Evolutionary conservation across 2,888 invertebrate species (phyloP).

Genomic region (Silvanus unidentatus): DNA sequence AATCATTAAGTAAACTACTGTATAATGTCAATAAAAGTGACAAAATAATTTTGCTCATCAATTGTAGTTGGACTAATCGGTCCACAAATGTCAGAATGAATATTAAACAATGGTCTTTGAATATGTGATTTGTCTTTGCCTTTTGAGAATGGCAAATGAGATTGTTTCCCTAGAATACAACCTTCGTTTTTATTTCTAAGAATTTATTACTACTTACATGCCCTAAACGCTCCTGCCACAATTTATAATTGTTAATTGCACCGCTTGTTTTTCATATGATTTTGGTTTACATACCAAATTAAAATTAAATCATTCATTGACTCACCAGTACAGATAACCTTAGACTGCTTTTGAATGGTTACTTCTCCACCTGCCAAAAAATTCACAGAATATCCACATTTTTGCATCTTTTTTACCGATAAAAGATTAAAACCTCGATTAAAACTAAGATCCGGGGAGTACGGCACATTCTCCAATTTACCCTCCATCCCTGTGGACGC

Average conservation of each 20-base stretch:
- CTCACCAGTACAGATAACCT: slow-evolving; percentile 23
- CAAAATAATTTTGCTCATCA: slow-evolving; percentile 14
- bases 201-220: slow-evolving; percentile 4
- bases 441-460: slow-evolving; percentile 30
- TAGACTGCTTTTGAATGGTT: slow-evolving; percentile 6
- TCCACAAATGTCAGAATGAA: slow-evolving; percentile 35
- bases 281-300: slow-evolving; percentile 12
- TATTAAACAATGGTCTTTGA: slow-evolving; percentile 30
- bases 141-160: slow-evolving; percentile 14
- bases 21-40: slow-evolving; percentile 27
- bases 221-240: slow-evolving; percentile 23
- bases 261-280: not conserved
- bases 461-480: slow-evolving; percentile 26
- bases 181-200: slow-evolving; percentile 6
- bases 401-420: slow-evolving; percentile 23
- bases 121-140: slow-evolving; percentile 25
- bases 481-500: slow-evolving; percentile 24
- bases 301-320: slow-evolving; percentile 18
- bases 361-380: slow-evolving; percentile 27
- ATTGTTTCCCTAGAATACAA: slow-evolving; percentile 7
- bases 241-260: slow-evolving; percentile 16
- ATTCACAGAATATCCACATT: slow-evolving; percentile 28
- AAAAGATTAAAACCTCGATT: slow-evolving; percentile 33
- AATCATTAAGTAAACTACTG: slow-evolving; percentile 18
- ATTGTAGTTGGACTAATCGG: slow-evolving; percentile 31